These are phyloP conservation scores for Emmelina monodactyla DNA, from an alignment of 2,888 invertebrate genomes.

Conservation along the genomic window DNA sequence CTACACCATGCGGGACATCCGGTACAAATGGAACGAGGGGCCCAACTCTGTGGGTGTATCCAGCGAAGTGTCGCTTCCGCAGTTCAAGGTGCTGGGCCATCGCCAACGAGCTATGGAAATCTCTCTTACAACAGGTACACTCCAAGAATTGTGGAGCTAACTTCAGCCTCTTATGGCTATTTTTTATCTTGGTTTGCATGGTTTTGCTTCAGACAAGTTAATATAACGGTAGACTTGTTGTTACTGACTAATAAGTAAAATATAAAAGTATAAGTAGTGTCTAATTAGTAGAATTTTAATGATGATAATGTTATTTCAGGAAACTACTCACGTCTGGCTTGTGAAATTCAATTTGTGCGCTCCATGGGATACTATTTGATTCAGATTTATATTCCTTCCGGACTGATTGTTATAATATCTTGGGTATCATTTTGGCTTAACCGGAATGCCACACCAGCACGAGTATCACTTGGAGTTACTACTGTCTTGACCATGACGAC, in stretches of 20 bases:
- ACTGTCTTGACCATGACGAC: slow-evolving; percentile 98
- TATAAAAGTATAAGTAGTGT: no score
- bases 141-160: no score
- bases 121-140: slow-evolving; percentile 93
- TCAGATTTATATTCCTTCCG: slow-evolving; percentile 97
- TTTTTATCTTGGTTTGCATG: no score
- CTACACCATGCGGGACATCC: slow-evolving; percentile 97
- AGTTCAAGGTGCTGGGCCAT: slow-evolving; percentile 96
- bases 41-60: slow-evolving; percentile 93
- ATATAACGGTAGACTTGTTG: no score
- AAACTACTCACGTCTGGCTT: slow-evolving; percentile 94
- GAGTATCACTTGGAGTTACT: slow-evolving; percentile 93
- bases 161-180: no score
- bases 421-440: slow-evolving; percentile 98
- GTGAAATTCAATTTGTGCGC: slow-evolving; percentile 95
- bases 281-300: no score
- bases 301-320: slow-evolving; percentile 64
- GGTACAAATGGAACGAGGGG: slow-evolving; percentile 96
- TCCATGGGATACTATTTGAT: slow-evolving; percentile 99
- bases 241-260: no score
- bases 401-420: slow-evolving; percentile 95
- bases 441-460: slow-evolving; percentile 92
- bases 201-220: no score
- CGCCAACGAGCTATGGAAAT: slow-evolving; percentile 93
- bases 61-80: slow-evolving; percentile 93